These are phyloP conservation scores for Telenomus remus DNA, from an alignment of 1,140 invertebrate genomes.

Conservation along the genomic window DNA sequence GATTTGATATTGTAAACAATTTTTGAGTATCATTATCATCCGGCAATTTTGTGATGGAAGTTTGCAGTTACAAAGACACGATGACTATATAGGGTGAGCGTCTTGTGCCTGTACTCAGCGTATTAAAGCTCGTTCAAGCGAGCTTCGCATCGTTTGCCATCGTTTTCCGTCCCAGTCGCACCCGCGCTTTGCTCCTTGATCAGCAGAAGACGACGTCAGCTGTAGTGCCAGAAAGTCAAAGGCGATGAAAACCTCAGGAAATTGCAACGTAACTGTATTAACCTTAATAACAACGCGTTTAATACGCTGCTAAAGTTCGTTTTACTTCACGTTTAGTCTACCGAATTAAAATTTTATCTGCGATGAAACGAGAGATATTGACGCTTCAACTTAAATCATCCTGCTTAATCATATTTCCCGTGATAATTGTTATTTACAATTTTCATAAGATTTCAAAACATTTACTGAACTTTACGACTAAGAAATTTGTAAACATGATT, in stretches of 20 bases:
- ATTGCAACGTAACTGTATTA: slow-evolving; percentile 53
- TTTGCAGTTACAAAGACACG: slow-evolving; percentile 44
- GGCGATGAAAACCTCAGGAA: slow-evolving; percentile 55
- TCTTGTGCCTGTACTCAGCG: slow-evolving; percentile 35
- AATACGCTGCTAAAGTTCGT: slow-evolving; percentile 37
- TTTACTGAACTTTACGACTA: too few relatives aligned
- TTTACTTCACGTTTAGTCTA: slow-evolving; percentile 16
- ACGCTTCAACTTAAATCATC: too few relatives aligned
- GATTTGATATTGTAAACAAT: too few relatives aligned
- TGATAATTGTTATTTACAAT: too few relatives aligned
- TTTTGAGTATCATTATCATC: too few relatives aligned
- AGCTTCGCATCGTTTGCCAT: slow-evolving; percentile 25
- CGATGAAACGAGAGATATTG: too few relatives aligned
- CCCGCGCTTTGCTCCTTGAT: slow-evolving; percentile 6
- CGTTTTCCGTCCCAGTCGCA: slow-evolving; percentile 19
- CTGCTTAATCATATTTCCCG: too few relatives aligned
- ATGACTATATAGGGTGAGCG: slow-evolving; percentile 32
- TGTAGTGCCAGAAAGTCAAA: slow-evolving; percentile 51
- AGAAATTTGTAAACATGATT: too few relatives aligned
- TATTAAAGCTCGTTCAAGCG: slow-evolving; percentile 47
- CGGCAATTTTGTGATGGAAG: slow-evolving; percentile 50
- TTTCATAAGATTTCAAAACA: too few relatives aligned
- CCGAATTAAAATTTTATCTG: slow-evolving; percentile 8
- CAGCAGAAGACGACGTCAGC: slow-evolving; percentile 25
- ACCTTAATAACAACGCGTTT: slow-evolving; percentile 43